Evolutionary conservation across 2,888 invertebrate species (phyloP).

Genomic region (Anodontia alba): DNA sequence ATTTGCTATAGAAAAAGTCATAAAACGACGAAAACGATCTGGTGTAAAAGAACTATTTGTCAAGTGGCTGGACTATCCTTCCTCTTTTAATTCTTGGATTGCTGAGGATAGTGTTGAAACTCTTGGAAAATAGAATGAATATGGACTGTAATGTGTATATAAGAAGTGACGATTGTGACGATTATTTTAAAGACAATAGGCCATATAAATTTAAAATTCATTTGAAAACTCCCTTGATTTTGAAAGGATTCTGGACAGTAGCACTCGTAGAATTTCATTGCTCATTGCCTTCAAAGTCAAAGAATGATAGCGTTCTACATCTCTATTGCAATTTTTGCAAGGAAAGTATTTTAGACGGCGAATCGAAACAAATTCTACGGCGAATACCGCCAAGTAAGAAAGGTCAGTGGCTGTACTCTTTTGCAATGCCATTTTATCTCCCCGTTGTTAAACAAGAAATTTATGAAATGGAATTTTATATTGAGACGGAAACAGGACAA

Average conservation of each 20-base stretch:
- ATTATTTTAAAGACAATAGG: constrained; percentile 15
- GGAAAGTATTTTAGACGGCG: constrained; percentile 16
- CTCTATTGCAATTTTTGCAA: constrained; percentile 13
- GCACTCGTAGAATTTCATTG: constrained; percentile 5
- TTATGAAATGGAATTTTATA: constrained; percentile 19
- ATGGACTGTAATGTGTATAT: constrained; percentile 7
- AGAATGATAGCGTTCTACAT: not conserved
- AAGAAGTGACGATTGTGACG: constrained; percentile 10
- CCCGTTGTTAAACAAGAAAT: constrained; percentile 11
- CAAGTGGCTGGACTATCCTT: constrained; percentile 9
- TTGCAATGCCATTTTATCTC: not conserved
- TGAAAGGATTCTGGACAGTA: constrained; percentile 20
- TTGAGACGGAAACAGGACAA: not conserved
- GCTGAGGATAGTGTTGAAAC: not conserved
- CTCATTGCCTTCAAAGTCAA: not conserved
- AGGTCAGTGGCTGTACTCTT: not conserved
- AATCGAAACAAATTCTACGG: constrained; percentile 3
- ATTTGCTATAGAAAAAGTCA: not conserved
- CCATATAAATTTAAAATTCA: constrained; percentile 16
- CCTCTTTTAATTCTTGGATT: not conserved
- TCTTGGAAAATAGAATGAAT: not conserved
- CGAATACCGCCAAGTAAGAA: constrained; percentile 3
- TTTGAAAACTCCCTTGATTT: not conserved
- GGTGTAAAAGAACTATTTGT: not conserved
- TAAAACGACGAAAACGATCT: not conserved